Evolutionary conservation across 2,797 vertebrate species (phyloP), one percentile per base, ranked within the genome.

Genomic region (Okamejei kenojei): DNA sequence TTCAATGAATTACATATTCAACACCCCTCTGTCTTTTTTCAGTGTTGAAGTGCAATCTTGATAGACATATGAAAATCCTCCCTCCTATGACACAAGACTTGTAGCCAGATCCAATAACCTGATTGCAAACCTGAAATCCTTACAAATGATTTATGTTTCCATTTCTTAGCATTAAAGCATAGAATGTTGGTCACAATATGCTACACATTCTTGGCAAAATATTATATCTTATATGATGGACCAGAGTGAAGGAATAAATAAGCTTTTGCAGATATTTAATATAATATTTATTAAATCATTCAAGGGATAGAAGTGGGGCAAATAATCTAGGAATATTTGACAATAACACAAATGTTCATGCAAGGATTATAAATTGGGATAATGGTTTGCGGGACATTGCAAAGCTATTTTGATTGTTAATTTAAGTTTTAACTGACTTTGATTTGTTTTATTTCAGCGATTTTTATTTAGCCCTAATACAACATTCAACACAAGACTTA

Each of bases 141-240:
- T 86, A 63, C 58, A 86, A 84, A 86, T 86, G 54, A 86, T 86
- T 63, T 86, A 23, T 82, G 38, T 81, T 81, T 81, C 45, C 21
- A 26, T 23, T 81, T 38, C 45, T 54, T 38, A 81, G 80, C 19
- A 54, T 9, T 54, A 21, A 81, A 58, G 19, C 26, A 21, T 81
- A 8, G 13, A 3, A 23, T 81, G 80, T 58, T 38, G 54, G 80
- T 54, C 58, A 77, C 29, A 77, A 77, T 54, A 54, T 54, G 45
- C 8, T n/a, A 77, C 29, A 10, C 29, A 63, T 17, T 63, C 13
- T 8, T 86, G 58, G 58, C 13, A 1, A 29, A 86, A 86, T 63
- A 86, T 63, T 13, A 63, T 32, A 63, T 29, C 54, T 86, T 63
- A 13, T 63, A 32, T 13, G 61, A 86, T n/a, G 15, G 11, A 63